These are phyloP conservation scores for Poeciliopsis prolifica DNA, from an alignment of 2,113 vertebrate species.

Conservation along the genomic window DNA sequence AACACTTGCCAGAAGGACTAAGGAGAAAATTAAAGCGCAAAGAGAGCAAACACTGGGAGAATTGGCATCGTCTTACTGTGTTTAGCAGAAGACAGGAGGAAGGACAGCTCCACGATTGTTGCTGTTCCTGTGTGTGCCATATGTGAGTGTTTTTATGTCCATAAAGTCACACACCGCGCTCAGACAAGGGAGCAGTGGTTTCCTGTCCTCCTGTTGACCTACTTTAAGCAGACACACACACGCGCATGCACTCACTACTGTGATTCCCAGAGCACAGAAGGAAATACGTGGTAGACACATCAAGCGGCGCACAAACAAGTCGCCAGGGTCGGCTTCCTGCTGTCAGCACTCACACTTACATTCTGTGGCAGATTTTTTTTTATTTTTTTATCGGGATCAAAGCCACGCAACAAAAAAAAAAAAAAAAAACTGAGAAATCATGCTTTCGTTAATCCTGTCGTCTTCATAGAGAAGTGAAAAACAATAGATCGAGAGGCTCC, in stretches of 20 bases:
- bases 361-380: slow-evolving; percentile 43
- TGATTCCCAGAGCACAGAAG: slow-evolving; percentile 41
- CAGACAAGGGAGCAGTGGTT: slow-evolving; percentile 58
- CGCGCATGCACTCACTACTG: slow-evolving; percentile 25
- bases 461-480: slow-evolving; percentile 30
- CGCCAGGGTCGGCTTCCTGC: slow-evolving; percentile 24
- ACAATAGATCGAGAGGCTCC: slow-evolving; percentile 31
- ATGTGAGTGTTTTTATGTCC: slow-evolving; percentile 19
- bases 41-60: not conserved
- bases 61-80: not conserved
- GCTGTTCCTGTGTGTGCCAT: not conserved
- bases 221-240: slow-evolving; percentile 40
- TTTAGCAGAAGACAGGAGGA: not conserved
- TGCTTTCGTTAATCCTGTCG: slow-evolving; percentile 41
- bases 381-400: slow-evolving; percentile 11
- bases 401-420: slow-evolving; percentile 4
- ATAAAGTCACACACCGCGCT: slow-evolving; percentile 29
- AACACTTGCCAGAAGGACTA: not conserved
- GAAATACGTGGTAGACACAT: slow-evolving; percentile 50
- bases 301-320: slow-evolving; percentile 53
- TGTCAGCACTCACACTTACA: slow-evolving; percentile 18
- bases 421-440: not conserved
- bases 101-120: not conserved
- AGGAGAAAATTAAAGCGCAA: not conserved
- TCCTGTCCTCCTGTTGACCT: slow-evolving; percentile 72